Evolutionary conservation across 2,888 invertebrate species (phyloP).

Genomic region (Pterobdella sp.): DNA sequence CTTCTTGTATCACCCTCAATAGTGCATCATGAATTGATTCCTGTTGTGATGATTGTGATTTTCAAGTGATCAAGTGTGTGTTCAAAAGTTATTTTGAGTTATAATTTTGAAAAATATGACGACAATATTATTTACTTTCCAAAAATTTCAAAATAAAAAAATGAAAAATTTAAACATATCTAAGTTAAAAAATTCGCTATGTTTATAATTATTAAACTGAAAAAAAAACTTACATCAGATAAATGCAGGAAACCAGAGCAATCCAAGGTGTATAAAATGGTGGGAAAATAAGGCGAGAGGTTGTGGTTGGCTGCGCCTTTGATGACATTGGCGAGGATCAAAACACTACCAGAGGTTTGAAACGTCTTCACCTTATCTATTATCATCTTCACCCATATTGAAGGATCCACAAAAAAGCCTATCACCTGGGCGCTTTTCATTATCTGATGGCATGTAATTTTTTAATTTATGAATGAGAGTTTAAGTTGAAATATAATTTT

Average conservation of each 20-base stretch:
- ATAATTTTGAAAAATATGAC: not conserved
- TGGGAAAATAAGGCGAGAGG: constrained; percentile 55
- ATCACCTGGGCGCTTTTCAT: constrained; percentile 64
- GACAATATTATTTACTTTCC: not conserved
- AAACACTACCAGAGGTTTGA: constrained; percentile 42
- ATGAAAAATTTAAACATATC: constrained; percentile 5
- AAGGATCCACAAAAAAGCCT: constrained; percentile 67
- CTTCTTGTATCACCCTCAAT: too few relatives aligned
- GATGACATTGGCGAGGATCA: constrained; percentile 44
- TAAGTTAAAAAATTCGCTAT: not conserved
- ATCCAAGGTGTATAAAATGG: constrained; percentile 40
- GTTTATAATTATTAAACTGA: not conserved
- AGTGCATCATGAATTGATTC: too few relatives aligned
- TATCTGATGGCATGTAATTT: constrained; percentile 52
- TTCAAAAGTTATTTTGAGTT: too few relatives aligned
- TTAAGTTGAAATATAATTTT: not conserved
- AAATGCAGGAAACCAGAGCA: constrained; percentile 32
- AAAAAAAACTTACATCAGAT: constrained; percentile 34
- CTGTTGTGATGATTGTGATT: too few relatives aligned
- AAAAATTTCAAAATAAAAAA: not conserved
- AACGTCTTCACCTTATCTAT: constrained; percentile 33
- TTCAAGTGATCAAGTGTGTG: too few relatives aligned
- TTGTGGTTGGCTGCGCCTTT: constrained; percentile 40
- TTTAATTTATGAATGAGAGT: not conserved
- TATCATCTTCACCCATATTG: constrained; percentile 61